Percentiles rank a stretch among this genome's conserved stretches.
Evolutionary conservation across 2,113 vertebrate genomes (phyloP).

Genomic region (Mirza zaza): DNA sequence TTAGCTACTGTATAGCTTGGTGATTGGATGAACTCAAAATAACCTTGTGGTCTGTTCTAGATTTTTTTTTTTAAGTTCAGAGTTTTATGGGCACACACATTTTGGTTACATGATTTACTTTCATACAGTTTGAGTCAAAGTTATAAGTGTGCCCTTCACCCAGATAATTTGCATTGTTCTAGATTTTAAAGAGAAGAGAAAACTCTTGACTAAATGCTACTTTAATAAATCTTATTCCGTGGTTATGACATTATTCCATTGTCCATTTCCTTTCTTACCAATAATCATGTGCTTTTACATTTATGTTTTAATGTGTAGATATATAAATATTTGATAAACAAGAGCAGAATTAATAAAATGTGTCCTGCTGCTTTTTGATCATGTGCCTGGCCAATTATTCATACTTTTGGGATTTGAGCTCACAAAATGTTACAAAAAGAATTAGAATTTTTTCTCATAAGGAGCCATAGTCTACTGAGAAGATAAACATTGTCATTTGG

Average conservation of each 20-base stretch:
- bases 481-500: not conserved
- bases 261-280: not conserved
- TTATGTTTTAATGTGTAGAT: not conserved
- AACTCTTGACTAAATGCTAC: not conserved
- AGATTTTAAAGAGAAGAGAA: not conserved
- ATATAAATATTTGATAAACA: not conserved
- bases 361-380: not conserved
- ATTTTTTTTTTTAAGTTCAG: not conserved
- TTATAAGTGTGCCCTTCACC: too few species aligned
- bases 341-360: not conserved
- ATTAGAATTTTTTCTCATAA: not conserved
- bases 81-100: too few species aligned
- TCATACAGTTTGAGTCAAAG: too few species aligned
- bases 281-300: not conserved
- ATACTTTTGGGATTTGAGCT: not conserved
- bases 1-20: not conserved
- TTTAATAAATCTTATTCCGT: not conserved
- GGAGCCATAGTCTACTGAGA: not conserved
- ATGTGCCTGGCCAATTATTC: not conserved
- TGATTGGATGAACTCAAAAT: not conserved
- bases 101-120: too few species aligned
- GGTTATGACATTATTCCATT: not conserved
- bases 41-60: not conserved
- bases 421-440: not conserved
- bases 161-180: not conserved